Percentiles rank a stretch among this genome's conserved stretches.
phyloP scores from a whole-genome alignment of 1,140 invertebrate species.

The Euura lappo region DNA sequence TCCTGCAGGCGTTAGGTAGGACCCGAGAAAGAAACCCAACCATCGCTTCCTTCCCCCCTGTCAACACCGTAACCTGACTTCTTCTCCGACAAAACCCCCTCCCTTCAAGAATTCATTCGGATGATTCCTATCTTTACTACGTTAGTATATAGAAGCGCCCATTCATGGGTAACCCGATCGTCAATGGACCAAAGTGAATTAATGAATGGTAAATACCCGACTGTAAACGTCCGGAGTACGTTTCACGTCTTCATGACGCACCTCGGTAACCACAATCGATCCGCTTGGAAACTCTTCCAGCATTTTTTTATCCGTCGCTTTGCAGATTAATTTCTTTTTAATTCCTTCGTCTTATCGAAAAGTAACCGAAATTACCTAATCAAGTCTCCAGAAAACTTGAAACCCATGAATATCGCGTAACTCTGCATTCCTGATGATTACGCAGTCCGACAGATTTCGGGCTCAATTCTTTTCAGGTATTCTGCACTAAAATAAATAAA shows the following conservation, averaged over 20 bases:
- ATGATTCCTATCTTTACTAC: conserved; percentile 30
- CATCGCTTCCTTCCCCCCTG: conserved; percentile 34
- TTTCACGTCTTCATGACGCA: not conserved
- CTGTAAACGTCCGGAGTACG: not conserved
- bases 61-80: conserved; percentile 42
- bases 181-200: conserved; percentile 2
- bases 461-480: too few relatives aligned
- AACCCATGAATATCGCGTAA: too few relatives aligned
- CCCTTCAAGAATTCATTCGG: conserved; percentile 42
- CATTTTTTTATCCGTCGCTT: too few relatives aligned
- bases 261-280: not conserved
- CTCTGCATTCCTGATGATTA: too few relatives aligned
- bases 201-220: not conserved
- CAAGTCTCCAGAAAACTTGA: too few relatives aligned
- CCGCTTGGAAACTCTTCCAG: too few relatives aligned
- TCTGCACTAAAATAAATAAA: too few relatives aligned
- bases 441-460: too few relatives aligned
- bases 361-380: too few relatives aligned
- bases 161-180: conserved; percentile 22
- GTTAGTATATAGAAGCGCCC: conserved; percentile 24
- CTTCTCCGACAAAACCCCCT: conserved; percentile 9
- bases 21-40: conserved; percentile 6
- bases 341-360: too few relatives aligned
- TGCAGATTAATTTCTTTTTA: too few relatives aligned
- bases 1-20: not conserved